Base-by-base conservation (phyloP, 2,797 vertebrate genomes). In the Harpagifer antarcticus region DNA sequence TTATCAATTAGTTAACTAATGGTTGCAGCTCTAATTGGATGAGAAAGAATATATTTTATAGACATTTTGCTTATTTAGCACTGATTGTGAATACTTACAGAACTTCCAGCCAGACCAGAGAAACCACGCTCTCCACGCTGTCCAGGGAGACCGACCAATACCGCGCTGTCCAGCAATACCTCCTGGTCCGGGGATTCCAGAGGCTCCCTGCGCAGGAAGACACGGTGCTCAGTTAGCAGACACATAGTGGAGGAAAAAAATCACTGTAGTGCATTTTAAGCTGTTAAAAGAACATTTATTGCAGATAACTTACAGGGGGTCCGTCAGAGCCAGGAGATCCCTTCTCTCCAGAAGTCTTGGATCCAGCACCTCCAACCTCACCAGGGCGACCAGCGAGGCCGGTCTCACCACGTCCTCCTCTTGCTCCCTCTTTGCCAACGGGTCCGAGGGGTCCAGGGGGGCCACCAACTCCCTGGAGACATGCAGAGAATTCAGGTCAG, bases 111-210 rank as follows among this genome's bases (percentile, higher is more conserved):
- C 52, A 96, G 91, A 58, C 98, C 98, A 0, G 90, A 2, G 93
- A 93, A 93, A 70, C 98, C 98, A 93, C 97, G 95, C 92, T 99
- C 98, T 92, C 98, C 98, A 95, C 97, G 96, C 84, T 96, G 96
- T 91, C 98, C 98, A 0, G 96, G 94, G 50, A 96, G 89, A 89
- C 98, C 98, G 0, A 98, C n/a, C 96, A 1, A 95, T 92, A 94
- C 98, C 98, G 73, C 96, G 96, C 53, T 91, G 86, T 91, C 98
- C 98, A 70, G 88, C 83, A 58, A 99, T 91, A 94, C 98, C 98
- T 86, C 94, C 93, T 88, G 98, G 97, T 95, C 98, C 98, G 3
- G 97, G 91, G 1, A 88, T 75, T 83, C 98, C 98, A 11, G 95
- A 0, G 40, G 95, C 0, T 0, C 98, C 98, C 98, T 99, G 84